A percentile compares a stretch with the other conserved stretches of the same genome.
phyloP scores from a whole-genome alignment of 92 coral and sea anemone species.

The Porites lobata region DNA sequence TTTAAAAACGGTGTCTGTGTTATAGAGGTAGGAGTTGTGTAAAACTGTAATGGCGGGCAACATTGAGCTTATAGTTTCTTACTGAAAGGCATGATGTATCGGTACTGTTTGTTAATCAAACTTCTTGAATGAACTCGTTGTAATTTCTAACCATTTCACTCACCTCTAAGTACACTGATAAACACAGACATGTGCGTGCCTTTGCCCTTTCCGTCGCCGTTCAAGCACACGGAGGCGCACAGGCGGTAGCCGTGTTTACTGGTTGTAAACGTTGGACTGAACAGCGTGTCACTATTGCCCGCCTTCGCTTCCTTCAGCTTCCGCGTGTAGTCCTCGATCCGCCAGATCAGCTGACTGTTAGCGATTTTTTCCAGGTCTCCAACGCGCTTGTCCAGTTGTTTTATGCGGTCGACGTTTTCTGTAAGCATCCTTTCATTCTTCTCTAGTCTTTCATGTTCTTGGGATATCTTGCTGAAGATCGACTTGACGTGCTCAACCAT shows the following conservation, averaged over 20 bases:
- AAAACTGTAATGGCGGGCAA: not conserved
- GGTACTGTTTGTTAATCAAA: not conserved
- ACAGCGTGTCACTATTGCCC: slow-evolving; percentile 89
- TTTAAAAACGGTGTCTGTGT: no score
- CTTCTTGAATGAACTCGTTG: not conserved
- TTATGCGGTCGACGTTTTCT: slow-evolving; percentile 74
- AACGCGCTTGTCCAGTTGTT: slow-evolving; percentile 73
- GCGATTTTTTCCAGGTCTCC: slow-evolving; percentile 93
- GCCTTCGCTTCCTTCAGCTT: slow-evolving; percentile 94
- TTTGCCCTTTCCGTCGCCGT: slow-evolving; percentile 99
- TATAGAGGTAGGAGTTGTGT: no score
- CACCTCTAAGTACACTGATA: slow-evolving; percentile 96
- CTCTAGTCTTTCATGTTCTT: slow-evolving; percentile 61
- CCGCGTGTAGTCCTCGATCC: slow-evolving; percentile 87
- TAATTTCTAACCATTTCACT: not conserved
- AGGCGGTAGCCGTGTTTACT: slow-evolving; percentile 98
- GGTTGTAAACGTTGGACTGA: slow-evolving; percentile 96
- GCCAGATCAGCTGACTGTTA: slow-evolving; percentile 94
- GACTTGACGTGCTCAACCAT: slow-evolving; percentile 80
- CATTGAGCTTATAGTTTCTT: no score
- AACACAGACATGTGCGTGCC: slow-evolving; percentile 97
- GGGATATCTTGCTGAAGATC: slow-evolving; percentile 68
- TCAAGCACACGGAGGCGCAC: slow-evolving; percentile 97
- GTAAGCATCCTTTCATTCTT: slow-evolving; percentile 51
- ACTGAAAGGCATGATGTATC: not conserved